These are phyloP conservation scores for Phlogophora meticulosa DNA, from an alignment of 2,888 invertebrate genomes.

Conservation along the genomic window DNA sequence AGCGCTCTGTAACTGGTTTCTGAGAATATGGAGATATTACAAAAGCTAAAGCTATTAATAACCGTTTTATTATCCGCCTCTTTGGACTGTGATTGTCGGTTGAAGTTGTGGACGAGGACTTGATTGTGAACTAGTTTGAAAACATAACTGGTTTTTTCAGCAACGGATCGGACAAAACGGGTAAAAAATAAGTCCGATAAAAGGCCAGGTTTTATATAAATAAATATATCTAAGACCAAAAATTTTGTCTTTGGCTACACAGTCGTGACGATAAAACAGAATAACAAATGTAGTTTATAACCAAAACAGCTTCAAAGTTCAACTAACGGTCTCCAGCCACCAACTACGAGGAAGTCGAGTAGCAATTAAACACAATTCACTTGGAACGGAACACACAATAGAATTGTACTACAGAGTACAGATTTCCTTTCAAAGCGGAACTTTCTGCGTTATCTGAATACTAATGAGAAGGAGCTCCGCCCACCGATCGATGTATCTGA, in stretches of 20 bases:
- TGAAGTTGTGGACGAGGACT: neutral
- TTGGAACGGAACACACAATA: constrained; percentile 59
- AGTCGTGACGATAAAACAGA: neutral
- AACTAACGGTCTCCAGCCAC: constrained; percentile 31
- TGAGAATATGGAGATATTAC: constrained; percentile 23
- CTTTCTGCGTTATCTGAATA: constrained; percentile 68
- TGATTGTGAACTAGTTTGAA: neutral
- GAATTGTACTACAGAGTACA: constrained; percentile 61
- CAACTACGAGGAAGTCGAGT: constrained; percentile 56
- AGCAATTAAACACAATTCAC: constrained; percentile 60
- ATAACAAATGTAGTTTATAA: neutral
- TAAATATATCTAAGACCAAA: no score
- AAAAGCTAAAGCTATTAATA: constrained; percentile 1
- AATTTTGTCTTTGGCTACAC: no score
- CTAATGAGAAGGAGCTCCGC: constrained; percentile 57
- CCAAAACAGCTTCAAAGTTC: constrained; percentile 14
- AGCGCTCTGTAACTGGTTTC: constrained; percentile 3
- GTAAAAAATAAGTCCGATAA: no score
- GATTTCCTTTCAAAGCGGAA: constrained; percentile 71
- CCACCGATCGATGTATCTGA: constrained; percentile 43
- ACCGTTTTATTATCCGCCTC: constrained; percentile 6
- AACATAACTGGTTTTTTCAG: neutral
- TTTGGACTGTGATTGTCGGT: neutral
- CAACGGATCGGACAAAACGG: no score
- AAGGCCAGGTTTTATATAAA: neutral